Base-by-base conservation (phyloP, 2,888 invertebrate genomes). In the Adela reaumurella region DNA sequence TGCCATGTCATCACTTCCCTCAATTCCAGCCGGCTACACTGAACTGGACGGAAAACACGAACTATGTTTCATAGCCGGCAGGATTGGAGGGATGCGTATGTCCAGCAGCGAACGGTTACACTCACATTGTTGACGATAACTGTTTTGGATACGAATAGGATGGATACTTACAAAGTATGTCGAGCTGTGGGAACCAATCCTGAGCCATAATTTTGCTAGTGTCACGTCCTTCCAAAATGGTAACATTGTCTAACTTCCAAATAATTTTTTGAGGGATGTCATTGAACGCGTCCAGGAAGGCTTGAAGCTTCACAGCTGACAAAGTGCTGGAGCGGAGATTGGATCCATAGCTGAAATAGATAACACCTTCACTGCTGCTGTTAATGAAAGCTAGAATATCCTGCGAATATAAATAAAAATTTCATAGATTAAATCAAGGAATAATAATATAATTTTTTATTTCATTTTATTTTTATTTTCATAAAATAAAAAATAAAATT, bases 341-440 rank as follows among this genome's bases (percentile, higher is more conserved):
- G 0, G 90, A 89, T 0, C 91, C 91, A 64, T 90, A 82, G 59
- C 86, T 89, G 50, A 91, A 85, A 61, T 84, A 87, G 52, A 91
- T 77, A 2, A 86, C 86, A 1, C 89, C 89, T 16, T 85, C 66
- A 1, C 68, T 57, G 0, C 87, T 83, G 20, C 80, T 74, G 49
- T 81, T 78, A 43, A 90, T 70, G 59, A 87, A 88, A 19, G 70
- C 63, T 49, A 82, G 73, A 19, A 90, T 63, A 41, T 83, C 74
- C 79, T 84, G 64, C n/a, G n/a, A n/a, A n/a, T n/a, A n/a, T n/a
- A n/a, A n/a, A n/a, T n/a, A n/a, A n/a, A n/a, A n/a, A n/a, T n/a
- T n/a, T n/a, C n/a, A n/a, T n/a, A 2, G 72, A 71, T 46, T 52
- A 48, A 53, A 45, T 3, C 6, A 35, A 8, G 6, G 6, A 14